Evolutionary conservation across 2,888 invertebrate species (phyloP).

Genomic region (Sialis fuliginosa): DNA sequence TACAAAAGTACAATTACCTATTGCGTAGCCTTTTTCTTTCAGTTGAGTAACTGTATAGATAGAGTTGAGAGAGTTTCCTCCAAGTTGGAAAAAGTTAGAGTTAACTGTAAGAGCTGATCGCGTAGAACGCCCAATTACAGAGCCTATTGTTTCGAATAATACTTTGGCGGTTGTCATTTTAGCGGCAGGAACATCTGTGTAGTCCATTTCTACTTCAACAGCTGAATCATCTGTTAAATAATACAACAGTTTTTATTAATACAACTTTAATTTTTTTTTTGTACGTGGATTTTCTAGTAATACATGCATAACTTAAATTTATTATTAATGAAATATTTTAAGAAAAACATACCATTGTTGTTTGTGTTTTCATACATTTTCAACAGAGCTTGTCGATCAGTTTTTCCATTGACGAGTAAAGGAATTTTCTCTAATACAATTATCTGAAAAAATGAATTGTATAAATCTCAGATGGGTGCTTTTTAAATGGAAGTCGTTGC

Average conservation of each 20-base stretch:
- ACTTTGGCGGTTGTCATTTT: slow-evolving; percentile 42
- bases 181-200: slow-evolving; percentile 38
- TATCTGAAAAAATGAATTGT: slow-evolving; percentile 25
- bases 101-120: slow-evolving; percentile 40
- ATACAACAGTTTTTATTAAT: not conserved
- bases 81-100: slow-evolving; percentile 67
- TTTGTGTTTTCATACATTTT: slow-evolving; percentile 56
- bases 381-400: slow-evolving; percentile 60
- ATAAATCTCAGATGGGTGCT: not conserved
- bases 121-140: slow-evolving; percentile 46
- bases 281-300: too few species aligned
- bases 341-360: slow-evolving; percentile 35
- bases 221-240: slow-evolving; percentile 28
- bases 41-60: slow-evolving; percentile 64
- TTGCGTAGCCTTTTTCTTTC: slow-evolving; percentile 56
- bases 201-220: slow-evolving; percentile 45
- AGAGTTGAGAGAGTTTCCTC: slow-evolving; percentile 76
- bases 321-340: too few species aligned
- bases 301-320: too few species aligned
- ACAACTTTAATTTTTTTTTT: too few species aligned
- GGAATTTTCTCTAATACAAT: slow-evolving; percentile 59
- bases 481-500: too few species aligned
- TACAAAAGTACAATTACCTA: slow-evolving; percentile 32
- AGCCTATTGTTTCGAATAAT: slow-evolving; percentile 57
- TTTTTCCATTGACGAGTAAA: slow-evolving; percentile 70